A percentile compares a stretch with the other conserved stretches of the same genome.
These are phyloP conservation scores for Luscinia megarhynchos DNA, from an alignment of 2,797 vertebrate species.

Conservation along the genomic window DNA sequence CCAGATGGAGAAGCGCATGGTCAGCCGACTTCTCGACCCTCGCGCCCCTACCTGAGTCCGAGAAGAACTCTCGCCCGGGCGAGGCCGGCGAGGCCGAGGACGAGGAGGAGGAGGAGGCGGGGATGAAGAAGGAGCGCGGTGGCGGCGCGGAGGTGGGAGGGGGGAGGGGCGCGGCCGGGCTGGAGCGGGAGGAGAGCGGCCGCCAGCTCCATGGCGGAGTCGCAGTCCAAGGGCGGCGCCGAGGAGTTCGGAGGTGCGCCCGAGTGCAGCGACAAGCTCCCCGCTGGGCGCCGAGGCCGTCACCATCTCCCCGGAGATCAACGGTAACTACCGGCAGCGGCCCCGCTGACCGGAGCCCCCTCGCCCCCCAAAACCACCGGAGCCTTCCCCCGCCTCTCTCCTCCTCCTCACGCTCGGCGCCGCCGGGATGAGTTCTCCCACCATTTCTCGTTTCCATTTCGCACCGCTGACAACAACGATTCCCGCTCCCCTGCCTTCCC, in stretches of 20 bases:
- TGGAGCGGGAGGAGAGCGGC: conserved; percentile 87
- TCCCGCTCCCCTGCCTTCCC: not conserved
- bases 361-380: not conserved
- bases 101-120: conserved; percentile 50
- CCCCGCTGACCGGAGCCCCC: not conserved
- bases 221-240: conserved; percentile 90
- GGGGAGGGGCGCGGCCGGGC: conserved; percentile 68
- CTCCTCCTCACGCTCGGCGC: not conserved
- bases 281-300: conserved; percentile 96
- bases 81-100: conserved; percentile 77
- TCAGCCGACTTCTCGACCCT: conserved; percentile 88
- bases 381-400: not conserved
- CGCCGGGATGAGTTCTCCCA: not conserved
- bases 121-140: conserved; percentile 74
- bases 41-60: conserved; percentile 90
- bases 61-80: conserved; percentile 89
- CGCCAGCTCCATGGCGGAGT: conserved; percentile 86
- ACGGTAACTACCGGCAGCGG: conserved; percentile 85
- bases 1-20: conserved; percentile 93
- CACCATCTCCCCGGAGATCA: conserved; percentile 94
- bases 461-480: not conserved
- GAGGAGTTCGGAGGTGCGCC: conserved; percentile 94
- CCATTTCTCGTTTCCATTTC: conserved; percentile 5
- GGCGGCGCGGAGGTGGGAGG: conserved; percentile 71
- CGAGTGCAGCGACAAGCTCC: conserved; percentile 95